Percentiles rank a stretch among this genome's conserved stretches.
Conservation (phyloP, 2,113 vertebrate species). For the Amblyopsis rosae region DNA sequence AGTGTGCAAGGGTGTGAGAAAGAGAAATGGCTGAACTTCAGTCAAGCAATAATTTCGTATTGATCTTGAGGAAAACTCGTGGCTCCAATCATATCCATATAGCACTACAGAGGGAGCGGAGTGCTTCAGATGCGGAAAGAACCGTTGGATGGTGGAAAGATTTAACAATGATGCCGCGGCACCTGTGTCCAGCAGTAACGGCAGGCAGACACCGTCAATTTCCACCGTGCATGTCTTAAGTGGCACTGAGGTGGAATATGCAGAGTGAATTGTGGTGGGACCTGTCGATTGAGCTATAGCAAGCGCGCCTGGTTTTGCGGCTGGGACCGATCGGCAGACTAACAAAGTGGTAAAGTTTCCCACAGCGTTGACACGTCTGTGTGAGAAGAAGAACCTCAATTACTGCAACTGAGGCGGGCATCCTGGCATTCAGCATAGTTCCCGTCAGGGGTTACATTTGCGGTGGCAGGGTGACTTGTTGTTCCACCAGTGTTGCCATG, state of each 20-base stretch:
- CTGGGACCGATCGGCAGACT: background rate
- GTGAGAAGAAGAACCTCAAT: background rate
- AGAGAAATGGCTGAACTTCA: no score
- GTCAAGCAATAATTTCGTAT: no score
- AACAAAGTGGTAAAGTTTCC: background rate
- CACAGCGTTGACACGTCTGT: background rate
- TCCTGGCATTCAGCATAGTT: background rate
- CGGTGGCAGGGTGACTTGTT: background rate
- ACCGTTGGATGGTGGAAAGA: background rate
- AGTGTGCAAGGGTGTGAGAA: no score
- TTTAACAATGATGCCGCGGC: constrained; percentile 11
- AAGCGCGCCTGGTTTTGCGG: background rate
- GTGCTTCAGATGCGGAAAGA: background rate
- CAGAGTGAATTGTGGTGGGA: background rate
- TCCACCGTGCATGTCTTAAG: constrained; percentile 22
- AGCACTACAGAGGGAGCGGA: background rate
- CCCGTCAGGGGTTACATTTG: background rate
- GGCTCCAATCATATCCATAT: constrained; percentile 9
- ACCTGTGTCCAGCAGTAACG: constrained; percentile 22
- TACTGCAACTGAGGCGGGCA: background rate
- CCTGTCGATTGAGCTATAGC: background rate
- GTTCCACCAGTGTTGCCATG: background rate
- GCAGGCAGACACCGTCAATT: constrained; percentile 5
- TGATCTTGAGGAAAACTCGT: no score
- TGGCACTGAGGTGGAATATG: background rate